A percentile compares a stretch with the other conserved stretches of the same genome.
These are phyloP conservation scores for Triplophysa yarkandensis DNA, from an alignment of 2,797 vertebrate species.

Conservation along the genomic window DNA sequence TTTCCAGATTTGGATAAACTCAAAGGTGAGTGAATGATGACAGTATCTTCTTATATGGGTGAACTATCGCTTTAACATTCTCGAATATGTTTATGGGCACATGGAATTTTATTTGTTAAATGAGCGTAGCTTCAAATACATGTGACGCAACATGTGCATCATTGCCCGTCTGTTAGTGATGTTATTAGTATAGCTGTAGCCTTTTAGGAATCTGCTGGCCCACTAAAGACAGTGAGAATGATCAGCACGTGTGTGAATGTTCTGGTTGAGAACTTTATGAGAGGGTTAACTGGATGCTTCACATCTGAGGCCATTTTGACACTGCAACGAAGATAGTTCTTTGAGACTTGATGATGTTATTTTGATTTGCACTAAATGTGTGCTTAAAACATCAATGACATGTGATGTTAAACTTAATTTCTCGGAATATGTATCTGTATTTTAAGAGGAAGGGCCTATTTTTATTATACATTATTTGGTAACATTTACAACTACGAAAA, in stretches of 20 bases:
- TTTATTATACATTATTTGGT: too few relatives aligned
- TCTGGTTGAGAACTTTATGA: background rate
- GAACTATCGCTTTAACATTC: too few relatives aligned
- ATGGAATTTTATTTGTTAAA: too few relatives aligned
- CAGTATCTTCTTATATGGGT: too few relatives aligned
- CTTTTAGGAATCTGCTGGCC: slow-evolving; percentile 18
- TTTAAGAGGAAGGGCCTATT: too few relatives aligned
- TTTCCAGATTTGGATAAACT: too few relatives aligned
- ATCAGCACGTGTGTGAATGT: background rate
- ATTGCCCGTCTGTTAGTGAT: slow-evolving; percentile 11
- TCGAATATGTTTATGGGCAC: too few relatives aligned
- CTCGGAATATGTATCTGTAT: too few relatives aligned
- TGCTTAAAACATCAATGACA: background rate
- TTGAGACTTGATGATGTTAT: background rate
- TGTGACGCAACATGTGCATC: slow-evolving; percentile 1
- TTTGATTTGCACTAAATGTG: background rate
- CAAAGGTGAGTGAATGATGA: too few relatives aligned
- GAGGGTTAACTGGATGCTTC: slow-evolving; percentile 4
- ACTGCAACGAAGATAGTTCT: background rate
- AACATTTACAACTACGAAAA: too few relatives aligned
- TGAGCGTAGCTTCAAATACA: background rate
- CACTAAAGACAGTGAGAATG: background rate
- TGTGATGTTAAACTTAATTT: too few relatives aligned
- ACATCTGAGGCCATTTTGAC: slow-evolving; percentile 17
- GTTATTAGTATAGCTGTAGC: slow-evolving; percentile 15